Evolutionary conservation across 2,888 invertebrate genomes (phyloP), one percentile per base, ranked within the genome.

Genomic region (Patella caerulea): DNA sequence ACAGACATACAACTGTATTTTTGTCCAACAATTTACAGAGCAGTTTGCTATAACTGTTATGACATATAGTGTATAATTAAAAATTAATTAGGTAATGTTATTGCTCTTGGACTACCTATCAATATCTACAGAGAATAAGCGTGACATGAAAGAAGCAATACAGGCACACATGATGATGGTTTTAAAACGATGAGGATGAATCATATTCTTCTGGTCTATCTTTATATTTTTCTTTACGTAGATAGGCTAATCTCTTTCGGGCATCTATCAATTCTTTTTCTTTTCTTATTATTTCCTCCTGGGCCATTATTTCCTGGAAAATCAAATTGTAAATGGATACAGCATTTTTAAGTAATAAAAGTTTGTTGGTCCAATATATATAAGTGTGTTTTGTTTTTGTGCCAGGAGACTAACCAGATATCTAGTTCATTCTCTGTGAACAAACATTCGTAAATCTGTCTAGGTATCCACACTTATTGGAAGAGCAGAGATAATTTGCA

Each of bases 221-320:
- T 72, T 86, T 84, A 81, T 98, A 98, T 90, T 98, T 97, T 55
- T 97, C 97, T 88, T 97, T 97, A 11, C 98, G 94, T 88, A 99
- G 97, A 71, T 96, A 96, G 1, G 96, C 96, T 76, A 99, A 93
- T 77, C 96, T 94, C 59, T 96, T 95, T 73, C 98, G 94, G 0
- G 99, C 99, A 88, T 97, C 97, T 85, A 97, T 96, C 78, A 99
- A 92, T 93, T 98, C 96, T 84, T 96, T 94, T 92, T 99, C 99
- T 90, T 98, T 98, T 87, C 97, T 94, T 77, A 98, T 93, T 1
- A 99, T 98, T 79, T 92, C 92, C 85, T 93, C 93, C 82, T 93
- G 93, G 3, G 92, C 93, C 80, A 86, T 87, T 70, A 91, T 88
- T 76, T 91, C 88, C 91, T 91, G 87, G 12, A 79, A 81, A 29